Evolutionary conservation across 2,888 invertebrate species (phyloP), one percentile per base, ranked within the genome.

Genomic region (Polydrusus cervinus): DNA sequence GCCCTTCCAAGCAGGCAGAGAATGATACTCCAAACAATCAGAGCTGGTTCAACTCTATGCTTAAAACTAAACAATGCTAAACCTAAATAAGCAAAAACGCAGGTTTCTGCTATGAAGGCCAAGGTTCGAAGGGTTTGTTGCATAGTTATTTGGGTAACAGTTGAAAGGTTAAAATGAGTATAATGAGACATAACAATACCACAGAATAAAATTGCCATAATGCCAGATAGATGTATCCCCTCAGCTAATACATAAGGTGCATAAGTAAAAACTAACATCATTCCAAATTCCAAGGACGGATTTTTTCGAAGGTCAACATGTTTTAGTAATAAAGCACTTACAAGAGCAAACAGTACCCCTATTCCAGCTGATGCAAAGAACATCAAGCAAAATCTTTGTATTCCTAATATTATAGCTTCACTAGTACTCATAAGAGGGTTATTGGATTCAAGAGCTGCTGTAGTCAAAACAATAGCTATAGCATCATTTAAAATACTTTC

Each of bases 171-270:
- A 85, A 96, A 97, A 89, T 99, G 99, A 13, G 99, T 99, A 87
- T 99, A 99, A 87, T 99, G 99, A 0, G 98, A 98, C 99, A 99
- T 99, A 0, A 98, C 98, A 84, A 99, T 97, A 8, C 99, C 99
- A 89, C 98, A 98, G 87, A 99, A 98, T 80, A 99, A 88, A 83
- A 99, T 99, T 8, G 99, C 98, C 99, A 99, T 99, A 75, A 99
- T 99, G 77, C 99, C 97, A 93, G 89, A 82, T 87, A 91, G 78
- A 78, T 87, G 87, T 60, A 87, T 87, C 25, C 98, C 98, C 89
- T 99, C 99, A 49, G 99, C 99, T 71, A 99, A 89, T 1, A 97
- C 98, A 88, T 99, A 99, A 0, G 99, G 99, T 9, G 97, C 95
- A 88, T 99, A 99, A 1, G 99, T 98, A 85, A 99, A 99, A 53